These are phyloP conservation scores for Drosophila parabipectinata DNA, from an alignment of 1,140 invertebrate species.

Conservation along the genomic window DNA sequence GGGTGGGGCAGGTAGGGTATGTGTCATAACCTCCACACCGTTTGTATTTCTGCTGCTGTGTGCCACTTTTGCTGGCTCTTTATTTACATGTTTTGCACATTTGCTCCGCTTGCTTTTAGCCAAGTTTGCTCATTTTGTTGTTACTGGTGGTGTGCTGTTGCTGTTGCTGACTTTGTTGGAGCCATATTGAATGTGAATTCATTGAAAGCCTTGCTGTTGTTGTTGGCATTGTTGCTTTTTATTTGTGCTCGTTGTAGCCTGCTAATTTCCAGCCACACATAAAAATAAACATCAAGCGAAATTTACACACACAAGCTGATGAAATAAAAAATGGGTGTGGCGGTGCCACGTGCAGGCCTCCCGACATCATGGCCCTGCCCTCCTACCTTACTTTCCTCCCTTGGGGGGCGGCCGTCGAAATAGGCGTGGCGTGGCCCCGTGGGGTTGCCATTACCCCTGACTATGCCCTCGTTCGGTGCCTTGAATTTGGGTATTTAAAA, in stretches of 20 bases:
- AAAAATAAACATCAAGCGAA: slow-evolving; percentile 35
- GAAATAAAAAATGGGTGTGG: slow-evolving; percentile 66
- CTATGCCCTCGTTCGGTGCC: slow-evolving; percentile 30
- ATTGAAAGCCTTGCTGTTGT: slow-evolving; percentile 41
- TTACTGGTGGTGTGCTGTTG: slow-evolving; percentile 27
- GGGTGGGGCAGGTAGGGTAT: slow-evolving; percentile 1
- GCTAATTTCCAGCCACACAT: slow-evolving; percentile 61
- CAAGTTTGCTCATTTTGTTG: slow-evolving; percentile 49
- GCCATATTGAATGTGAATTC: slow-evolving; percentile 66
- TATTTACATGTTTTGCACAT: slow-evolving; percentile 74
- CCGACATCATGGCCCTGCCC: slow-evolving; percentile 4
- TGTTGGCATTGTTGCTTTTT: slow-evolving; percentile 35
- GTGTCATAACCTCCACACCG: slow-evolving; percentile 47
- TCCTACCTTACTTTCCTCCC: slow-evolving; percentile 1
- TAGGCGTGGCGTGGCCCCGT: slow-evolving; percentile 19
- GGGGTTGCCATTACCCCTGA: neutral
- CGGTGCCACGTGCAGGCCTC: slow-evolving; percentile 60
- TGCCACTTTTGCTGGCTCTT: slow-evolving; percentile 61
- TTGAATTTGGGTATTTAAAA: slow-evolving; percentile 27
- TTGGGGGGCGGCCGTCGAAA: neutral
- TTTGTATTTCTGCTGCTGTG: slow-evolving; percentile 39
- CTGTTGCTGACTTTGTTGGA: slow-evolving; percentile 56
- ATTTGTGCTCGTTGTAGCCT: slow-evolving; percentile 42
- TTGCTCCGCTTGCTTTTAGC: slow-evolving; percentile 52
- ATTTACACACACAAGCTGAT: neutral